These are phyloP conservation scores for Heloderma charlesbogerti DNA, from an alignment of 2,113 vertebrate species.

Conservation along the genomic window DNA sequence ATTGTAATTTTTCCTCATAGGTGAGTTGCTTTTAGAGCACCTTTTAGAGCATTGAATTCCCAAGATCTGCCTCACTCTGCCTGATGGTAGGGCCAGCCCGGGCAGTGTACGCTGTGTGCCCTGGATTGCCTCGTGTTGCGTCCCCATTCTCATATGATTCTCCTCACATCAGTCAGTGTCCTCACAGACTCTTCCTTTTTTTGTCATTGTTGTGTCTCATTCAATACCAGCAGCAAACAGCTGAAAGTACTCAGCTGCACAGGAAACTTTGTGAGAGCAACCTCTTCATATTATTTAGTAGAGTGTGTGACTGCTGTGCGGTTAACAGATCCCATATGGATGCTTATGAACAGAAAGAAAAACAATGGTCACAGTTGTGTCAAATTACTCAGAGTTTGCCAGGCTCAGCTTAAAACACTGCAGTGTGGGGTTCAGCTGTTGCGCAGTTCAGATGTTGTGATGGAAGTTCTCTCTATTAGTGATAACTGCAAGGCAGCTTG, in stretches of 20 bases:
- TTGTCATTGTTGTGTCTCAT: neutral
- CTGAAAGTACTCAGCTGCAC: neutral
- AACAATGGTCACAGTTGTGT: slow-evolving; percentile 8
- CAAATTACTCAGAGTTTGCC: slow-evolving; percentile 59
- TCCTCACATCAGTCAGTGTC: too few species aligned
- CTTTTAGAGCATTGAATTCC: neutral
- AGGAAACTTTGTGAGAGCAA: neutral
- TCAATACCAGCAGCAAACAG: neutral
- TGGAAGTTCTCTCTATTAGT: neutral
- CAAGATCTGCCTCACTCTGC: too few species aligned
- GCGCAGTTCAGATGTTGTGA: slow-evolving; percentile 14
- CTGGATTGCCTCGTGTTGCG: neutral
- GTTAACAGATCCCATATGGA: neutral
- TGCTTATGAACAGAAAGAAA: slow-evolving; percentile 21
- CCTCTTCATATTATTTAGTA: neutral
- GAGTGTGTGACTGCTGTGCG: neutral
- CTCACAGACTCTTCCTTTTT: neutral
- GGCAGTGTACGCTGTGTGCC: neutral
- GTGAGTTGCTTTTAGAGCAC: neutral
- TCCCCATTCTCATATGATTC: neutral
- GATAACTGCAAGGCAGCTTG: slow-evolving; percentile 32
- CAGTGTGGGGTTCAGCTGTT: slow-evolving; percentile 45
- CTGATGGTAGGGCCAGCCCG: too few species aligned
- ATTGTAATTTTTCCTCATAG: too few species aligned
- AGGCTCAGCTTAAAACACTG: slow-evolving; percentile 60